Conservation (phyloP, 2,113 vertebrate species). For the Collichthys lucidus region DNA sequence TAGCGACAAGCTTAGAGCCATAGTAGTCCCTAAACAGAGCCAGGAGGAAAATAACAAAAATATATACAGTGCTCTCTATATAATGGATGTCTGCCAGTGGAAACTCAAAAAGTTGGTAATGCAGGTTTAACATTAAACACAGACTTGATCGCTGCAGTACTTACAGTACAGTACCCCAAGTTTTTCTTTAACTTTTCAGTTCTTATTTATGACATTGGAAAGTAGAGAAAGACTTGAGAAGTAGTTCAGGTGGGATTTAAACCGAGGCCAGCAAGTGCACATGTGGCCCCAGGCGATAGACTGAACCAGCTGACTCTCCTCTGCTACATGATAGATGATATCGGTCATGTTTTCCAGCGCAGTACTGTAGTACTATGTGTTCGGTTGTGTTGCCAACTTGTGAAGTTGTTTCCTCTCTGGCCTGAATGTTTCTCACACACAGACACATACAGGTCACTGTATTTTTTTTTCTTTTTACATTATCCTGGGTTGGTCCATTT, state of each 20-base stretch:
- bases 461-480: background rate
- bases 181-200: background rate
- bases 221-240: constrained; percentile 4
- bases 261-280: constrained; percentile 27
- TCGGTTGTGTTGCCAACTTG: background rate
- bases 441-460: background rate
- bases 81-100: too few species aligned
- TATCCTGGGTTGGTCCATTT: background rate
- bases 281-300: constrained; percentile 9
- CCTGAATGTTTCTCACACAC: background rate
- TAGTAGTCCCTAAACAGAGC: background rate
- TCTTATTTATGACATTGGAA: background rate
- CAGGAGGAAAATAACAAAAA: background rate
- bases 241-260: constrained; percentile 26
- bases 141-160: too few species aligned
- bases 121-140: too few species aligned
- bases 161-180: background rate
- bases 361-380: background rate
- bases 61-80: too few species aligned
- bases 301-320: constrained; percentile 5
- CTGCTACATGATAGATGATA: constrained; percentile 37
- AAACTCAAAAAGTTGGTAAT: too few species aligned
- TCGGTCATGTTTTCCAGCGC: constrained; percentile 9
- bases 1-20: too few species aligned
- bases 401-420: background rate